Base-by-base conservation (phyloP, 2,888 invertebrate genomes). In the Leucophenga maculata region DNA sequence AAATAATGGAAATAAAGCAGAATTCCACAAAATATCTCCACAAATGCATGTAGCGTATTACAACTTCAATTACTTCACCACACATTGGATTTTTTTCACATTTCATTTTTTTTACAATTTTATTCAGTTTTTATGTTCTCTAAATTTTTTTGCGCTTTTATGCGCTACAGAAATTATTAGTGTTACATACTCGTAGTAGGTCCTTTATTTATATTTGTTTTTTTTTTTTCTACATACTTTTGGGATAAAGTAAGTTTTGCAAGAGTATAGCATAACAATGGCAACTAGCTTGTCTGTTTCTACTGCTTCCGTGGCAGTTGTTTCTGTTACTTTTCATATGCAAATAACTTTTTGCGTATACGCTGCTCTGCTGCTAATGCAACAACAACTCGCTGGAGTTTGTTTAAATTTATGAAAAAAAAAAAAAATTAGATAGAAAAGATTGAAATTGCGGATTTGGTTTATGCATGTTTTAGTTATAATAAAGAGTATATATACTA, bases 61-160 rank as follows among this genome's bases (percentile, higher is more conserved):
- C 1, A 50, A 16, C 50, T n/a, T 9, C 46, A 46, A 14, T 6
- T 18, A 62, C 52, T 48, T 46, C 31, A n/a, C 55, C 52, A 54
- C 64, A 39, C 13, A 48, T n/a, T 64, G 54, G 48, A 55, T 22
- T 70, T 67, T 67, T 62, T 69, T 18, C 44, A 44, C 14, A 1
- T 67, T n/a, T 13, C 9, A 14, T 65, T 32, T 64, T 59, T 67
- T 39, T 55, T 57, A 65, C 50, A 59, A 68, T 71, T 68, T 65
- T 68, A 59, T 54, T 59, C 18, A 14, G 18, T 52, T 39, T 39
- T 46, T 54, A 14, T 44, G 22, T 48, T 64, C 26, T 55, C 44
- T 62, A 67, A 69, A 65, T 69, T 69, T 69, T 66, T 71, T 60
- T 62, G 46, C 67, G 55, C 62, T 66, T 62, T 69, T 72, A 55